Conservation (phyloP, 2,113 vertebrate species). For the Thalassarche chlororhynchos region DNA sequence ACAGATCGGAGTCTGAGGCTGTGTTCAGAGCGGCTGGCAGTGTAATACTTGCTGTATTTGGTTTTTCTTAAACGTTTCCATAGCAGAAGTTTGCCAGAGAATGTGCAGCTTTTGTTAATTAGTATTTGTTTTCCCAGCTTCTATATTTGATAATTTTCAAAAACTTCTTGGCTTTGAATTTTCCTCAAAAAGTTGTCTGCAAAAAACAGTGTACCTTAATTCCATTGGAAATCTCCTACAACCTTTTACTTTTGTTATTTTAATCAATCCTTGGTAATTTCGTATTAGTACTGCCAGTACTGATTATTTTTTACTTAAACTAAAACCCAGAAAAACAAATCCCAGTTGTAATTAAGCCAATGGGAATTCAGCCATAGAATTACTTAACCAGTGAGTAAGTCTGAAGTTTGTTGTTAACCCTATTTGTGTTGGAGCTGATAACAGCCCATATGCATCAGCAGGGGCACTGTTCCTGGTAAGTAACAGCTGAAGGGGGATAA, state of each 20-base stretch:
- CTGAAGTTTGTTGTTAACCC: neutral
- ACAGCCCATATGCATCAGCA: neutral
- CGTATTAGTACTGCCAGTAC: neutral
- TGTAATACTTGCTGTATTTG: neutral
- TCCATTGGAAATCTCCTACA: neutral
- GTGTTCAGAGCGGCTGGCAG: neutral
- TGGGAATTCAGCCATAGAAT: neutral
- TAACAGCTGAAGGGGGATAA: neutral
- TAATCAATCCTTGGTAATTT: neutral
- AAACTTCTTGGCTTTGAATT: neutral
- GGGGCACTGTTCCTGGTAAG: neutral
- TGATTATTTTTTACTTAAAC: neutral
- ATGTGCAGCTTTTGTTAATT: neutral
- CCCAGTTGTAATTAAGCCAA: neutral
- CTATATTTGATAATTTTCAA: neutral
- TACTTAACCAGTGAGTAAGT: neutral
- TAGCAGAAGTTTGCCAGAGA: neutral
- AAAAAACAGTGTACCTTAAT: neutral
- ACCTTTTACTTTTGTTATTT: neutral
- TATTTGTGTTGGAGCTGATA: neutral
- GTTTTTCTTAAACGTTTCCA: neutral
- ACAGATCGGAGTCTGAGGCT: neutral
- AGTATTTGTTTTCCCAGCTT: neutral
- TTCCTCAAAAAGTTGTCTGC: neutral
- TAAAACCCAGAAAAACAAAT: neutral